These are phyloP conservation scores for Cyclura pinguis DNA, from an alignment of 2,797 vertebrate genomes.

Conservation along the genomic window DNA sequence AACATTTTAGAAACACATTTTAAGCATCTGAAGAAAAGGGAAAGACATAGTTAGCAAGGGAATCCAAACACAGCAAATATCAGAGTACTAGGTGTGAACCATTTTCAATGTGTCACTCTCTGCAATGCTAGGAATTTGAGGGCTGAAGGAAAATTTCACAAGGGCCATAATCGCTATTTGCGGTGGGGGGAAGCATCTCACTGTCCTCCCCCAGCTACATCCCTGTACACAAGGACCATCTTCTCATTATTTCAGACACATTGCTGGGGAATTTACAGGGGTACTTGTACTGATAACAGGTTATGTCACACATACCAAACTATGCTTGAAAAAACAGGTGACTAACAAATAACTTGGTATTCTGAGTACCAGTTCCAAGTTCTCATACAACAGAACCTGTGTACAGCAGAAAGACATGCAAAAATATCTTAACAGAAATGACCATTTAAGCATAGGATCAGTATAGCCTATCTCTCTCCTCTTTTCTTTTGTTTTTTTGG, in stretches of 20 bases:
- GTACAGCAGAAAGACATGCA: background rate
- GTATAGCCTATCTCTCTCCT: background rate
- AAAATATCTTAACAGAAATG: conserved; percentile 6
- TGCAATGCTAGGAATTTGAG: too few relatives aligned
- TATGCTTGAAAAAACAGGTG: background rate
- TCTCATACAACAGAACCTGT: background rate
- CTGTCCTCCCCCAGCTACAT: too few relatives aligned
- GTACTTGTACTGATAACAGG: background rate
- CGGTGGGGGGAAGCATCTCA: too few relatives aligned
- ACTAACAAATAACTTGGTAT: background rate
- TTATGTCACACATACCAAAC: background rate
- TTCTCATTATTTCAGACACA: background rate
- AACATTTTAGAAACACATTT: too few relatives aligned
- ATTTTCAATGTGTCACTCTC: too few relatives aligned
- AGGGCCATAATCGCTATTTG: too few relatives aligned
- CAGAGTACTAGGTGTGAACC: too few relatives aligned
- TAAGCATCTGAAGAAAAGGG: too few relatives aligned
- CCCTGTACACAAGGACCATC: background rate
- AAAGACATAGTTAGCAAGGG: too few relatives aligned
- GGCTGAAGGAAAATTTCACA: too few relatives aligned
- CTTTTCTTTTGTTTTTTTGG: background rate
- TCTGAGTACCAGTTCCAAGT: background rate
- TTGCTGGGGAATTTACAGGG: background rate
- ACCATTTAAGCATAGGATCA: background rate
- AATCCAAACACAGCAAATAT: too few relatives aligned